Conservation (phyloP, 2,888 invertebrate species). For the Agrochola circellaris region DNA sequence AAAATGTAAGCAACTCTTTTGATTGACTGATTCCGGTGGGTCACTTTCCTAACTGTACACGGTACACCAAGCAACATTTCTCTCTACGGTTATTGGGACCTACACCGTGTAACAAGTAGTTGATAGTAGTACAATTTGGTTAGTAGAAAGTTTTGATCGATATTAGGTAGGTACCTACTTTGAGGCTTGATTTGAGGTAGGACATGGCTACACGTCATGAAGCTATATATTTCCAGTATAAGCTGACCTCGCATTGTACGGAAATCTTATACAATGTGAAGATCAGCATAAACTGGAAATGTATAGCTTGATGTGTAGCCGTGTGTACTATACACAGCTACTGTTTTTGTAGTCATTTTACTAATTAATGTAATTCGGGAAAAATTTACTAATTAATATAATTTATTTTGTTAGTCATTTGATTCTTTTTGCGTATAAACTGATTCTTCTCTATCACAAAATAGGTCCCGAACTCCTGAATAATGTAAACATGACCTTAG, state of each 20-base stretch:
- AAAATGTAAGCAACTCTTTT: conserved; percentile 15
- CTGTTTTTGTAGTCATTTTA: background rate
- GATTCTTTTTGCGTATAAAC: background rate
- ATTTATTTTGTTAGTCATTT: background rate
- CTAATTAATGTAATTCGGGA: too few relatives aligned
- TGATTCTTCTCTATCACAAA: background rate
- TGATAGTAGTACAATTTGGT: conserved; percentile 7
- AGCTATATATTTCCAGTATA: too few relatives aligned
- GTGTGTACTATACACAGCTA: too few relatives aligned
- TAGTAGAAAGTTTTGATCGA: conserved; percentile 30
- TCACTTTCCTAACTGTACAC: background rate
- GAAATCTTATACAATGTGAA: too few relatives aligned
- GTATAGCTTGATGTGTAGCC: too few relatives aligned
- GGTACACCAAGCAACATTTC: background rate
- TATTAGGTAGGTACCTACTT: background rate
- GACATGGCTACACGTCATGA: too few relatives aligned
- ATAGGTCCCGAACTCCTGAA: background rate
- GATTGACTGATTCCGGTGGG: conserved; percentile 29
- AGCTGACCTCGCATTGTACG: too few relatives aligned
- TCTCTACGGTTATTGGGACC: background rate
- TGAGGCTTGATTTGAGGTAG: background rate
- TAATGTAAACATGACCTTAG: background rate
- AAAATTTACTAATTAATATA: too few relatives aligned
- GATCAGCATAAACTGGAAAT: too few relatives aligned
- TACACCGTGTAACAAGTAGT: conserved; percentile 26